Evolutionary conservation across 2,113 vertebrate species (phyloP).

Genomic region (Meleagris gallopavo): DNA sequence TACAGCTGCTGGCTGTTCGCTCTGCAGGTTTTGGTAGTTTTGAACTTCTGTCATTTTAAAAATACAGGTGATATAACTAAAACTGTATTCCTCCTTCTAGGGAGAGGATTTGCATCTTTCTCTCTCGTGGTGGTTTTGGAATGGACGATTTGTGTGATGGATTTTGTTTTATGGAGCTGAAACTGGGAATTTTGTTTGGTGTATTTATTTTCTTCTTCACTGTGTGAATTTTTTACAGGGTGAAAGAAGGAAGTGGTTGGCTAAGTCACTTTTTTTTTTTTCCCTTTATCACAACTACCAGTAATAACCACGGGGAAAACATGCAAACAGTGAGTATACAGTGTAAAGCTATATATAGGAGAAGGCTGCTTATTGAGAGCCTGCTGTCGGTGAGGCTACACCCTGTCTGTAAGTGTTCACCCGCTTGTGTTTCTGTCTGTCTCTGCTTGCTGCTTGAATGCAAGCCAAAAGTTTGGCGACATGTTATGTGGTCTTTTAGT

Average conservation of each 20-base stretch:
- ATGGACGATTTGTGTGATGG: neutral
- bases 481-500: rapidly evolving
- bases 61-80: neutral
- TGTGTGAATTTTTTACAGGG: neutral
- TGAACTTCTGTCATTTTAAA: neutral
- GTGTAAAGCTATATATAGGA: neutral
- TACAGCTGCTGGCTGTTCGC: neutral
- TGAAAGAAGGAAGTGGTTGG: slow-evolving; percentile 70
- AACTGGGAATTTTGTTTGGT: neutral
- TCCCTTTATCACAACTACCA: slow-evolving; percentile 52
- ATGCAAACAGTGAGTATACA: neutral
- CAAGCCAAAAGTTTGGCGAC: rapidly evolving
- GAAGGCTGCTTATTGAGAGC: neutral
- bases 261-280: neutral
- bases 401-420: slow-evolving; percentile 34
- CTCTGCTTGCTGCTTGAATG: neutral
- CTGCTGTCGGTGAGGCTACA: neutral
- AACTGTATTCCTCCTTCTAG: neutral
- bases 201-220: neutral
- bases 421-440: neutral
- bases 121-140: neutral
- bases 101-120: neutral
- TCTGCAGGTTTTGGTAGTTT: neutral
- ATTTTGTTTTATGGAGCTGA: neutral
- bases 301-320: slow-evolving; percentile 17